A percentile compares a stretch with the other conserved stretches of the same genome.
These are phyloP conservation scores for Eudyptes chrysolophus DNA, from an alignment of 2,113 vertebrate genomes.

Conservation along the genomic window DNA sequence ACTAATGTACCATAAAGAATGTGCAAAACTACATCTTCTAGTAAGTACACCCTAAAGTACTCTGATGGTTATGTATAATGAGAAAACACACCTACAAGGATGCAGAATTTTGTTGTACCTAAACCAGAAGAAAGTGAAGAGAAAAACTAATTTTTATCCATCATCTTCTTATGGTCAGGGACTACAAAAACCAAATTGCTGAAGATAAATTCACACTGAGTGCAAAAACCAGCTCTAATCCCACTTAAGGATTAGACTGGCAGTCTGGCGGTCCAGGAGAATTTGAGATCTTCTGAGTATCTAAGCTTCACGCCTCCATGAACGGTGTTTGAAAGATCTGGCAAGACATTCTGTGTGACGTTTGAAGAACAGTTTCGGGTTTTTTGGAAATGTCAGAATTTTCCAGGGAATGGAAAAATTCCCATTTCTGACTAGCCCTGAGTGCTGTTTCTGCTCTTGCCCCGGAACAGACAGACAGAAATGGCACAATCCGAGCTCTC, in stretches of 20 bases:
- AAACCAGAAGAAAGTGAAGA: not conserved
- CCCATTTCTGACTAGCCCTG: not conserved
- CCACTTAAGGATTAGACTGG: not conserved
- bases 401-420: not conserved
- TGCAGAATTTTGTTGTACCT: not conserved
- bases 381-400: not conserved
- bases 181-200: not conserved
- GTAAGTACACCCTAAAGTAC: not conserved
- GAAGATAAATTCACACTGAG: not conserved
- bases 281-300: not conserved
- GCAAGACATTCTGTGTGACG: not conserved
- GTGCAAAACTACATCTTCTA: not conserved
- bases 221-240: not conserved
- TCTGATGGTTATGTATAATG: not conserved
- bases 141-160: not conserved
- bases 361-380: not conserved
- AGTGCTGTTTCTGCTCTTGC: not conserved
- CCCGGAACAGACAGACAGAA: not conserved
- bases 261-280: not conserved
- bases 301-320: not conserved
- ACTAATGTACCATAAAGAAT: not conserved
- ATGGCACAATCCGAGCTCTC: accelerated
- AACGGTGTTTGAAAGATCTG: not conserved
- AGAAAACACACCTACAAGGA: not conserved
- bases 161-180: accelerated